Conservation (phyloP, 2,888 invertebrate genomes). For the Hirtodrosophila histrioides region DNA sequence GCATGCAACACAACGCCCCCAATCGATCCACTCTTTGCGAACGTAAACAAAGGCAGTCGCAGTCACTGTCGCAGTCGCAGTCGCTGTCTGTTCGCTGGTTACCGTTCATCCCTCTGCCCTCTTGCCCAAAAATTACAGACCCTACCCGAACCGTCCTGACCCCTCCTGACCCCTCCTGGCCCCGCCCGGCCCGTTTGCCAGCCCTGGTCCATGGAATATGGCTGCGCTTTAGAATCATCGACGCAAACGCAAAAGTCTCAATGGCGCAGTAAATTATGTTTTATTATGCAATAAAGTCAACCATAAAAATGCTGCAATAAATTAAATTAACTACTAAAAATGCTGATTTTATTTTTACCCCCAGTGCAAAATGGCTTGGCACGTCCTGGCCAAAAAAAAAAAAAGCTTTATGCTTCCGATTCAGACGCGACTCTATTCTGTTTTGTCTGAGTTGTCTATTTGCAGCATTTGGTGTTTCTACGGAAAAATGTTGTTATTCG, state of each 20-base stretch:
- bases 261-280: constrained; percentile 85
- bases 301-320: constrained; percentile 85
- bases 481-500: constrained; percentile 30
- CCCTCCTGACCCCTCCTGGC: background rate
- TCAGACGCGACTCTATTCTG: constrained; percentile 8
- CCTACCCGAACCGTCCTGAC: background rate
- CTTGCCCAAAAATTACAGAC: background rate
- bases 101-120: background rate
- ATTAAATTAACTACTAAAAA: constrained; percentile 85
- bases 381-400: constrained; percentile 30
- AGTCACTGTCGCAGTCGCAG: constrained; percentile 15
- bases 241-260: constrained; percentile 81
- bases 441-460: constrained; percentile 32
- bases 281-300: constrained; percentile 85
- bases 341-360: constrained; percentile 83
- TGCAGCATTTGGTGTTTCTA: constrained; percentile 26
- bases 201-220: constrained; percentile 48
- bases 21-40: constrained; percentile 13
- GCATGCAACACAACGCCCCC: constrained; percentile 37
- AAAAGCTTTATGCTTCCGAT: constrained; percentile 30
- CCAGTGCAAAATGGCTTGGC: constrained; percentile 49
- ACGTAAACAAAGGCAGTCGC: constrained; percentile 42
- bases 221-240: constrained; percentile 76
- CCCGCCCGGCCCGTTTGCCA: background rate
- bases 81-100: constrained; percentile 22